Percentiles rank a stretch among this genome's conserved stretches.
These are phyloP conservation scores for Ptilorrhoa leucosticta DNA, from an alignment of 2,113 vertebrate genomes.

Conservation along the genomic window DNA sequence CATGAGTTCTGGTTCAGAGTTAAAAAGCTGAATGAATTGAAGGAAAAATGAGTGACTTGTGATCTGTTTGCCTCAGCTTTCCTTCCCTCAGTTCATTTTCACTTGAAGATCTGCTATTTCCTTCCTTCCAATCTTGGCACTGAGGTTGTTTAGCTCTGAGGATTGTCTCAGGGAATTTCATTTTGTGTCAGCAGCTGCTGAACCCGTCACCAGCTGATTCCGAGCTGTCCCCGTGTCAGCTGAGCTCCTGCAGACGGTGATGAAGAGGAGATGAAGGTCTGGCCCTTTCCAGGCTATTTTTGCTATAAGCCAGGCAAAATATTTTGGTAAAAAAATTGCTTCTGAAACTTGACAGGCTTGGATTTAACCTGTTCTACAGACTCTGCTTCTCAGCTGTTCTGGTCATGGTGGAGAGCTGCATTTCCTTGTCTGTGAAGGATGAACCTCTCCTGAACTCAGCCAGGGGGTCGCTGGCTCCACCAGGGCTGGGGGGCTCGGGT, in stretches of 20 bases:
- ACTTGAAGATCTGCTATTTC: not conserved
- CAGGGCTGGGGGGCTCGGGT: not conserved
- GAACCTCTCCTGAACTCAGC: not conserved
- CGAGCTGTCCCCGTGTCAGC: fast-evolving
- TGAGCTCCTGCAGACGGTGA: not conserved
- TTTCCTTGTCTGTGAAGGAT: not conserved
- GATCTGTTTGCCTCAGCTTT: not conserved
- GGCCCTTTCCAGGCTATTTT: not conserved
- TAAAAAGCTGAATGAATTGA: not conserved
- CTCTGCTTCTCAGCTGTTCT: not conserved
- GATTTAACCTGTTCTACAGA: not conserved
- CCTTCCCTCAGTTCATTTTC: not conserved
- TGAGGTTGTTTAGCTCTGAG: not conserved
- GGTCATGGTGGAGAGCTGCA: not conserved
- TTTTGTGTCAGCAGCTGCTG: not conserved
- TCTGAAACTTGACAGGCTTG: not conserved
- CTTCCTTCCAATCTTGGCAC: not conserved
- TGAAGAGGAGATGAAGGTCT: not conserved
- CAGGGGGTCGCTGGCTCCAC: not conserved
- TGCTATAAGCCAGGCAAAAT: not conserved
- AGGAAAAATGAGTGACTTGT: not conserved
- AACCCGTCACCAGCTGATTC: not conserved
- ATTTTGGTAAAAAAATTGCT: not conserved
- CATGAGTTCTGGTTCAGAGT: not conserved
- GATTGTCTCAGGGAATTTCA: not conserved